These are phyloP conservation scores for Megaceryle torquata DNA, from an alignment of 2,113 vertebrate genomes.

Conservation along the genomic window DNA sequence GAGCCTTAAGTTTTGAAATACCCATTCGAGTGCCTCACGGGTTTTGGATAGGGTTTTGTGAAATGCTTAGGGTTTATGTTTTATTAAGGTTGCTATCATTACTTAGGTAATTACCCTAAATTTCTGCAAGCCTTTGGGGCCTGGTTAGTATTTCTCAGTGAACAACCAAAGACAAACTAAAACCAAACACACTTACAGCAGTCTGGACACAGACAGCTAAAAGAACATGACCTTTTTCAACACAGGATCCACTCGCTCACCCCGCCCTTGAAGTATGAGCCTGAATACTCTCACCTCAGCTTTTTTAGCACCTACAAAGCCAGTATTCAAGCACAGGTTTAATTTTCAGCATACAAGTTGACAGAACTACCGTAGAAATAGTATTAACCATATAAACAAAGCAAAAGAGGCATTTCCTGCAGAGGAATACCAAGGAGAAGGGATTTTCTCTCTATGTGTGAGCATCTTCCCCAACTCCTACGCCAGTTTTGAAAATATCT, in stretches of 20 bases:
- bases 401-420: background rate
- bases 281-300: background rate
- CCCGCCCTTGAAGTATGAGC: background rate
- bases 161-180: background rate
- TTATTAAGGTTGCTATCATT: background rate
- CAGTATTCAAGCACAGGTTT: background rate
- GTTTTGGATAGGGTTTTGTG: background rate
- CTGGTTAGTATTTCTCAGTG: background rate
- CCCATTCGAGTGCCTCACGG: background rate
- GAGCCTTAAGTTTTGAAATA: background rate
- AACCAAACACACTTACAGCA: fast-evolving
- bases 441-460: background rate
- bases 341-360: background rate
- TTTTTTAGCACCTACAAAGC: background rate
- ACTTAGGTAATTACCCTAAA: background rate
- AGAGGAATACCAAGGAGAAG: background rate
- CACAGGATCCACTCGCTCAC: background rate
- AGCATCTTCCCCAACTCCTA: background rate
- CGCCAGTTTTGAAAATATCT: background rate
- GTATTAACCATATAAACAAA: background rate
- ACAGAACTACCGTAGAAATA: background rate
- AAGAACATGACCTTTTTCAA: background rate
- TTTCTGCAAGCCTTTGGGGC: background rate
- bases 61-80: background rate
- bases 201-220: background rate